A percentile compares a stretch with the other conserved stretches of the same genome.
Conservation (phyloP, 2,113 vertebrate species). For the Cichladusa arquata region DNA sequence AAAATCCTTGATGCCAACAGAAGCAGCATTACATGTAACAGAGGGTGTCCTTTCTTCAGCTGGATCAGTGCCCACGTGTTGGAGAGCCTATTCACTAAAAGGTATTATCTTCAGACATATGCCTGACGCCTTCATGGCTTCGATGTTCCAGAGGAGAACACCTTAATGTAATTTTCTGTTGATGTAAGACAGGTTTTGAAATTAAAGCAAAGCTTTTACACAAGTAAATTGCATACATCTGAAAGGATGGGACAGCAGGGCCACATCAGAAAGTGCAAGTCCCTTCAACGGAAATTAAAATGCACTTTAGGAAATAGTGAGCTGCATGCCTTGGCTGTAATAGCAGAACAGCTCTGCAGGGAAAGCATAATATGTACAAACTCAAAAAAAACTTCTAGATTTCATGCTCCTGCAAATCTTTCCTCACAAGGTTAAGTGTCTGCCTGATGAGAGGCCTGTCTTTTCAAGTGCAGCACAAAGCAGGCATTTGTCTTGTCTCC, state of each 20-base stretch:
- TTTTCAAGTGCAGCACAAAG: background rate
- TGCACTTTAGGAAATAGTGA: background rate
- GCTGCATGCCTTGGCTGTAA: background rate
- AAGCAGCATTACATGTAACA: background rate
- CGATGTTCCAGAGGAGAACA: background rate
- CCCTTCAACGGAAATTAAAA: background rate
- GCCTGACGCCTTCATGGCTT: conserved; percentile 6
- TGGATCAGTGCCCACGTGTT: background rate
- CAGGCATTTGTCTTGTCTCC: background rate
- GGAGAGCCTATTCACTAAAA: conserved; percentile 32
- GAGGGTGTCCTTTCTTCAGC: background rate
- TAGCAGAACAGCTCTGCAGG: background rate
- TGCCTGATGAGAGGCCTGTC: background rate
- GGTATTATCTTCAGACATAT: conserved; percentile 14
- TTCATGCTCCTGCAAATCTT: background rate
- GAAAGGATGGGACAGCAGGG: background rate
- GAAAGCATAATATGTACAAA: background rate
- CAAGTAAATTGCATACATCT: background rate
- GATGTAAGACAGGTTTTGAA: background rate
- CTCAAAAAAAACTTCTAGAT: background rate
- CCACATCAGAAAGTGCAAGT: background rate
- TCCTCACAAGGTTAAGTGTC: background rate
- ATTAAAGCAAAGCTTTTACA: conserved; percentile 15
- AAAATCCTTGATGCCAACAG: conserved; percentile 24
- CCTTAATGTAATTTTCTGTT: conserved; percentile 27